Percentiles rank a stretch among this genome's conserved stretches.
Evolutionary conservation across 2,888 invertebrate species (phyloP).

Genomic region (Euphydryas editha): DNA sequence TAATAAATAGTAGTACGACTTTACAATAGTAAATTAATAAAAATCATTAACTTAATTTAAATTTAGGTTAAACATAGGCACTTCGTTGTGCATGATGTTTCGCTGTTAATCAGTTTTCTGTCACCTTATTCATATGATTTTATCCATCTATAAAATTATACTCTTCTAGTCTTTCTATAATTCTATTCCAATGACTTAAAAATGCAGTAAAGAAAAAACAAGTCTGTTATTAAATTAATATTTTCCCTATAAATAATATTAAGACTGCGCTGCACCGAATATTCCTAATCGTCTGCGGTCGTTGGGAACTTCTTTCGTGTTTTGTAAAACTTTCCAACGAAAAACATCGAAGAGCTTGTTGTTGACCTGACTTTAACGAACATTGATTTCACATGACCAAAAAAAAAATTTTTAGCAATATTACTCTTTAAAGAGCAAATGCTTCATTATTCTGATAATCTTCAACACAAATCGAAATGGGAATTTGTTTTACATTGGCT

Average conservation of each 20-base stretch:
- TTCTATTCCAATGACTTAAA: neutral
- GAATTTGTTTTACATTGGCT: conserved; percentile 17
- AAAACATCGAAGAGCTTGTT: conserved; percentile 15
- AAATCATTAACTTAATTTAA: no score
- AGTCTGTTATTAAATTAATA: neutral
- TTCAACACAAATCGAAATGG: conserved; percentile 18
- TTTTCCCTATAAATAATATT: neutral
- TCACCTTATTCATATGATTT: no score
- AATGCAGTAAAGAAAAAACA: neutral
- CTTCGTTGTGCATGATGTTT: no score
- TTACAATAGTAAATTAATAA: no score
- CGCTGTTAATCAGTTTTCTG: no score
- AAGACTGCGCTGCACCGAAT: conserved; percentile 18
- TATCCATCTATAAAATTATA: no score
- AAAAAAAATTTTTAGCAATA: neutral
- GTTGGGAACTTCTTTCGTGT: conserved; percentile 32
- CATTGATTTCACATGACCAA: neutral
- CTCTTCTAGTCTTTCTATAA: no score
- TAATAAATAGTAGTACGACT: no score
- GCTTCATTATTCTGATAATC: neutral
- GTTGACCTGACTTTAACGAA: neutral
- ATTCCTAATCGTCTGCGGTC: conserved; percentile 29
- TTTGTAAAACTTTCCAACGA: conserved; percentile 38
- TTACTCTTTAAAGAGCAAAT: neutral
- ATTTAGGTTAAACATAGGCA: no score